Evolutionary conservation across 1,140 invertebrate species (phyloP).

Genomic region (Ostrea denselamellosa): DNA sequence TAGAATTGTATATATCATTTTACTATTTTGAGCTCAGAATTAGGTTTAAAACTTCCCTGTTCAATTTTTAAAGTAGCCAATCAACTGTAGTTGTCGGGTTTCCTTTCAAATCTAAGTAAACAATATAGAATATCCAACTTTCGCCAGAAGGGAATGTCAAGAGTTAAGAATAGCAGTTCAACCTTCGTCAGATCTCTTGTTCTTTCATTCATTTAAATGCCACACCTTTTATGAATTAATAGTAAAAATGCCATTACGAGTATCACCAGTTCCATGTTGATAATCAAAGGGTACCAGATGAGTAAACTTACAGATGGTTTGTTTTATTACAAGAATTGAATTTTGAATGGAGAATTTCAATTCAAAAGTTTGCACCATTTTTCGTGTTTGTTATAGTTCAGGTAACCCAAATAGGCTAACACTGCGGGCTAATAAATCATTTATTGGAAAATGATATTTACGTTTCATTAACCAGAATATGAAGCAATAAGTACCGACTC

Average conservation of each 20-base stretch:
- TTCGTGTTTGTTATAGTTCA: neutral
- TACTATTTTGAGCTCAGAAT: no score
- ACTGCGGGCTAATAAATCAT: neutral
- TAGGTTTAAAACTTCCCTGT: neutral
- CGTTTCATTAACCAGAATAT: neutral
- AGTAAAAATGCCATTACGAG: no score
- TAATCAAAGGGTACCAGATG: neutral
- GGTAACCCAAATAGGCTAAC: neutral
- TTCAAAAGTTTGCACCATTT: neutral
- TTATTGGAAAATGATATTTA: neutral
- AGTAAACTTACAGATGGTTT: neutral
- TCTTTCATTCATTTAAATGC: slow-evolving; percentile 1
- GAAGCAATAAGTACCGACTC: neutral
- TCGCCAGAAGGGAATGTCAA: neutral
- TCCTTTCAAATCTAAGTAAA: neutral
- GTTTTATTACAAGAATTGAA: neutral
- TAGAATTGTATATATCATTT: no score
- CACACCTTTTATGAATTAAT: neutral
- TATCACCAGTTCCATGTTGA: neutral
- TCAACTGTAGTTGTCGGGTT: neutral
- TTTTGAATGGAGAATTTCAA: neutral
- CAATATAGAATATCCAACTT: no score
- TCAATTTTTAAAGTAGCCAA: neutral
- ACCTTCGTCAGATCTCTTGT: neutral
- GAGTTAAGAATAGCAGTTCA: neutral